These are phyloP conservation scores for Sminthurinus aureus DNA, from an alignment of 2,888 invertebrate genomes.

Conservation along the genomic window DNA sequence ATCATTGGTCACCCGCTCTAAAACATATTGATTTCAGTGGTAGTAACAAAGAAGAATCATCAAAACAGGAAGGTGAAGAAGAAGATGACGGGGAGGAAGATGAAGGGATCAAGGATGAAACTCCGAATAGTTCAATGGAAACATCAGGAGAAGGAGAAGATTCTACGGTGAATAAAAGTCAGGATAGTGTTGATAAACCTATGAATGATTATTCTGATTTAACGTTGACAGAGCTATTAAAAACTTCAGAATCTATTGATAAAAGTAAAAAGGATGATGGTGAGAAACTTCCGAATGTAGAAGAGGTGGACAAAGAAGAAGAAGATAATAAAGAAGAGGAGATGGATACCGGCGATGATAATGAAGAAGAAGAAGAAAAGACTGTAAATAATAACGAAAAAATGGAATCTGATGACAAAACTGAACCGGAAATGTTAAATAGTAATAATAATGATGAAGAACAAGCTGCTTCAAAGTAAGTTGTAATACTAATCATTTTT, in stretches of 20 bases:
- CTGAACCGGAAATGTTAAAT: not conserved
- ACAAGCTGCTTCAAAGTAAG: not conserved
- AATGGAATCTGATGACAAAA: not conserved
- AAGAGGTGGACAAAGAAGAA: not conserved
- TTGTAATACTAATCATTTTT: too few species aligned
- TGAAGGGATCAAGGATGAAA: constrained; percentile 10
- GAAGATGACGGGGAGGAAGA: constrained; percentile 10
- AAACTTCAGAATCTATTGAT: not conserved
- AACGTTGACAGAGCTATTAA: not conserved
- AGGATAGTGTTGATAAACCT: not conserved
- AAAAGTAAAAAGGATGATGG: not conserved
- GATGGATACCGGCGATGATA: not conserved
- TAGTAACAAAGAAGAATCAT: not conserved
- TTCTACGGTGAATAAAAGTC: not conserved
- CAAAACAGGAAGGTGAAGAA: not conserved
- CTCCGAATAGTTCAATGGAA: not conserved
- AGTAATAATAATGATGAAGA: not conserved
- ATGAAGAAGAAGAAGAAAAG: not conserved
- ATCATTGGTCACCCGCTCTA: constrained; percentile 50
- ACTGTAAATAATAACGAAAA: not conserved
- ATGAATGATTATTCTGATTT: not conserved
- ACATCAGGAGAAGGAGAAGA: not conserved
- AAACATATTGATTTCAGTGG: not conserved
- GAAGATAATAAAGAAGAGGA: not conserved
- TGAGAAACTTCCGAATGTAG: not conserved